Conservation (phyloP, 53 echinoderm and acorn worm species). For the Astropecten irregularis region DNA sequence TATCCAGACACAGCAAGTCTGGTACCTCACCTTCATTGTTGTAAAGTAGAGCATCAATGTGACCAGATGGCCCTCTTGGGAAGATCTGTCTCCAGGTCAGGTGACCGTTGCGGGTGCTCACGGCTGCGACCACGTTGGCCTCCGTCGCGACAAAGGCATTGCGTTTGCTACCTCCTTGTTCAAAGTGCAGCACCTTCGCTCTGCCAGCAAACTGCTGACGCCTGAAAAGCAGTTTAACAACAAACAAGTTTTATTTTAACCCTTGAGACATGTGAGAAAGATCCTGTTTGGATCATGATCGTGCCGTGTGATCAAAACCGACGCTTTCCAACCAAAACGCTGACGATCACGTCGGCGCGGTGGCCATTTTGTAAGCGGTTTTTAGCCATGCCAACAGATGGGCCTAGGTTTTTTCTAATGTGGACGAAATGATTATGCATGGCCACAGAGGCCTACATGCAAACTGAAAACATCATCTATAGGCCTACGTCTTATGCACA, state of each 20-base stretch:
- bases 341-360: no score
- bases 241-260: background rate
- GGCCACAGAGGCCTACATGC: no score
- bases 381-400: no score
- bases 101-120: conserved; percentile 73
- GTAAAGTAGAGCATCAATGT: conserved; percentile 77
- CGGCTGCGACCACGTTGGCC: conserved; percentile 78
- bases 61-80: conserved; percentile 53
- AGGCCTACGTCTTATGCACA: no score
- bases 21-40: conserved; percentile 74
- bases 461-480: no score
- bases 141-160: conserved; percentile 89
- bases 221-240: conserved; percentile 41
- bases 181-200: conserved; percentile 67
- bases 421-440: background rate
- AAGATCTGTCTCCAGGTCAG: conserved; percentile 88
- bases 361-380: no score
- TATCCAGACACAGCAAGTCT: no score
- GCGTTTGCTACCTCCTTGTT: conserved; percentile 72
- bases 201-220: conserved; percentile 85
- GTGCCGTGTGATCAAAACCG: no score
- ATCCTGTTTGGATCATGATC: background rate
- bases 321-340: no score
- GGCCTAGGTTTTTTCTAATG: background rate
- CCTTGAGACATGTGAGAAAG: background rate